phyloP scores from a whole-genome alignment of 2,113 vertebrate genomes.

The Naja naja region DNA sequence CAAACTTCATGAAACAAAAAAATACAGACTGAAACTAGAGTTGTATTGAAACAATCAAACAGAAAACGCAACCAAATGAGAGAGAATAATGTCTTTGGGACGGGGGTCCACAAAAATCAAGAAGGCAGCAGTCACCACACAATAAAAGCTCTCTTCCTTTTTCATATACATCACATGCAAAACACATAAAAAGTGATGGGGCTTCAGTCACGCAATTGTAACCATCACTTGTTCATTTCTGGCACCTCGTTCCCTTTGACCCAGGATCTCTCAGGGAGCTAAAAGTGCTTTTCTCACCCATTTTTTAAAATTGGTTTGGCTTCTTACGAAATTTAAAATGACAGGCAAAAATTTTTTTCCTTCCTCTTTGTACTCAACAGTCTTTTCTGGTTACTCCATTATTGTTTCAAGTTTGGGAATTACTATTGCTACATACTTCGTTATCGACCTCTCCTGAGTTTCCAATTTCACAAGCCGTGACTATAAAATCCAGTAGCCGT shows the following conservation, averaged over 20 bases:
- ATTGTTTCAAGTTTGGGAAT: not conserved
- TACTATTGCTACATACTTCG: not conserved
- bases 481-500: not conserved
- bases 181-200: no score
- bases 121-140: no score
- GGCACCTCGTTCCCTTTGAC: not conserved
- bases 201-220: no score
- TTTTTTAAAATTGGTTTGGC: not conserved
- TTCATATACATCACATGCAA: no score
- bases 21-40: no score
- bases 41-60: no score
- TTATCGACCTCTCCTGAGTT: not conserved
- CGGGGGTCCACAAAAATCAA: no score
- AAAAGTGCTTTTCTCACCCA: no score
- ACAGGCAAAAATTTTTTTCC: not conserved
- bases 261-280: not conserved
- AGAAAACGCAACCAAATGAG: no score
- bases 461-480: not conserved
- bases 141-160: no score
- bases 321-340: not conserved
- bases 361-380: not conserved
- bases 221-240: not conserved
- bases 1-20: no score
- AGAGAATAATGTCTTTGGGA: no score
- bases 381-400: not conserved